Evolutionary conservation across 2,113 vertebrate species (phyloP), one percentile per base, ranked within the genome.

Genomic region (Potamarius usumacintae): DNA sequence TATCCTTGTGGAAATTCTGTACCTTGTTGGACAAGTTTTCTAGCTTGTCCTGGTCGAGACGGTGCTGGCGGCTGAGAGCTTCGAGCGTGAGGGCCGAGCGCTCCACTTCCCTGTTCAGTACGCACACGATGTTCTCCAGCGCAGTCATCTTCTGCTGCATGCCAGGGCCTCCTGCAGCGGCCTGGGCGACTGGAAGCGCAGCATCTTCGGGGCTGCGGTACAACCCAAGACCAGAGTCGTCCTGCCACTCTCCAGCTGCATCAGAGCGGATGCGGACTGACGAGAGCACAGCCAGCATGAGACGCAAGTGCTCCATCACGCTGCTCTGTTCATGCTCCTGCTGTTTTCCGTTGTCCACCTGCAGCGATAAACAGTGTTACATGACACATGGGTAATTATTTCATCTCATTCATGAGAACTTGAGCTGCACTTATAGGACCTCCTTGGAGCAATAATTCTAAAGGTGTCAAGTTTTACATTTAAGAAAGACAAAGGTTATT

Each of bases 81-180:
- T 98, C 97, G 0, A 96, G 94, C 0, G 96, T 96, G 87, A 97
- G 94, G 22, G 97, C 96, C 0, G 96, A 96, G 71, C 97, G 88
- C 90, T 99, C 98, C 92, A 99, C 97, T 90, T 99, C 98, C 30
- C 97, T 94, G 92, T 99, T 99, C 72, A 99, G 95, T 67, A 99
- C 97, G 0, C 98, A 99, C 77, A 98, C 97, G 10, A 99, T 99
- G 89, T 99, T 99, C 93, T 99, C 98, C 17, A 99, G 97, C 2
- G 98, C 97, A 50, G 94, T 94, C 0, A 96, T 93, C 91, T 99
- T 99, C 52, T 95, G 96, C 88, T 99, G 97, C 0, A 99, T 94
- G 7, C 55, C 95, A 91, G 81, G 94, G 95, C 25, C 90, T 96
- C 96, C 84, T 85, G 89, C 11, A 93, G 92, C 85, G 90, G 94